Evolutionary conservation across 2,113 vertebrate genomes (phyloP).

Genomic region (Syngnathus scovelli): DNA sequence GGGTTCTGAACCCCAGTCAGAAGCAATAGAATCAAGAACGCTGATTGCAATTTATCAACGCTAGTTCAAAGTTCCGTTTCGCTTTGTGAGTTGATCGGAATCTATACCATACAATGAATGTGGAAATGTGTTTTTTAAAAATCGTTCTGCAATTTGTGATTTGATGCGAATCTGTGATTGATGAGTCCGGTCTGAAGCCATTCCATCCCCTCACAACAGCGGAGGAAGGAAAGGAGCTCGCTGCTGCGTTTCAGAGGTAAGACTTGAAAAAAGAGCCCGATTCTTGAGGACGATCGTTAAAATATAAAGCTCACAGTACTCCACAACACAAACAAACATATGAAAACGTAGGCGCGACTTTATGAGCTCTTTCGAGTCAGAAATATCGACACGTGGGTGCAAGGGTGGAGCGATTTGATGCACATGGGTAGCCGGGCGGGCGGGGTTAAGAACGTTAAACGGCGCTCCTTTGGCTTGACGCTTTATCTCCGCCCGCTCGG

Average conservation of each 20-base stretch:
- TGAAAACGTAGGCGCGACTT: accelerated
- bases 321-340: accelerated
- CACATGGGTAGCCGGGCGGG: accelerated
- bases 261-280: not conserved
- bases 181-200: conserved; percentile 19
- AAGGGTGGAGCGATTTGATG: conserved; percentile 5
- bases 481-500: not conserved
- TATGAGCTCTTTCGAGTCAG: not conserved
- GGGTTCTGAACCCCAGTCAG: conserved; percentile 31
- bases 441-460: not conserved
- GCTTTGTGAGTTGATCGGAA: not conserved
- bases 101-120: not conserved
- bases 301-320: accelerated
- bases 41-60: not conserved
- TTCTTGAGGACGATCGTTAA: accelerated
- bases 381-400: conserved; percentile 48
- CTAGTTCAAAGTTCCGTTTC: not conserved
- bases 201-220: not conserved
- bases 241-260: conserved; percentile 38
- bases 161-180: conserved; percentile 2
- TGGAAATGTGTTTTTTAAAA: not conserved
- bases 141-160: too few species aligned
- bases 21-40: conserved; percentile 47
- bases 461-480: accelerated
- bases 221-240: not conserved